phyloP scores from a whole-genome alignment of 2,888 invertebrate species.

The Cryptus armator region DNA sequence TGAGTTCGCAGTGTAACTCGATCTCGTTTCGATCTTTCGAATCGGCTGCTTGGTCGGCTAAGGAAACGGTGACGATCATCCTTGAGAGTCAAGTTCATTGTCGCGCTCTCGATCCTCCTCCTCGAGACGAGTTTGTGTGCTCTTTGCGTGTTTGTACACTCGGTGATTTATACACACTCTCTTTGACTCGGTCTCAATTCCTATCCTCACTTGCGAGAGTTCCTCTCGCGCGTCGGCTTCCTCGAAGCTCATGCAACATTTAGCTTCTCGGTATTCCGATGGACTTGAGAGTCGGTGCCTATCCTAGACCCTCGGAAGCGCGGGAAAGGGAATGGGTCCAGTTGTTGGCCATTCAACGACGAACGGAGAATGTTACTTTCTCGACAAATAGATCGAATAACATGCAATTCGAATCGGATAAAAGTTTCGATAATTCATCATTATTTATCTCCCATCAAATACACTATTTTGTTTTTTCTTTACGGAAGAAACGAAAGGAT shows the following conservation, averaged over 20 bases:
- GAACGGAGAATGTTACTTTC: not conserved
- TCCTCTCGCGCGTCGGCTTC: constrained; percentile 63
- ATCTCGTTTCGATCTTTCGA: not conserved
- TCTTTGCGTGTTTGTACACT: constrained; percentile 4
- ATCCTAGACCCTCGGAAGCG: not conserved
- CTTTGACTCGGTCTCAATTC: constrained; percentile 21
- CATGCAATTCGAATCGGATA: too few relatives aligned
- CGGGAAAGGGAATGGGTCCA: not conserved
- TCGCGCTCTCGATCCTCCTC: constrained; percentile 51
- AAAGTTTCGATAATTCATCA: not conserved
- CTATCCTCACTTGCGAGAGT: constrained; percentile 10
- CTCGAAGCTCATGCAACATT: constrained; percentile 79
- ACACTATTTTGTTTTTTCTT: not conserved
- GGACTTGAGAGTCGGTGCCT: constrained; percentile 23
- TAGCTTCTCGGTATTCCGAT: constrained; percentile 73
- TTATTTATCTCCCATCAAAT: not conserved
- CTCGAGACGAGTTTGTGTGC: constrained; percentile 1
- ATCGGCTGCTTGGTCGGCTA: not conserved
- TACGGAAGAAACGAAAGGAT: not conserved
- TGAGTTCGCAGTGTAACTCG: not conserved
- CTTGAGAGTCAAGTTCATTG: constrained; percentile 53
- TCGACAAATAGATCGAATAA: too few relatives aligned
- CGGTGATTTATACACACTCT: constrained; percentile 12
- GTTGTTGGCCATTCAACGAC: constrained; percentile 36
- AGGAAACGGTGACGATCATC: constrained; percentile 8